Percentiles rank a stretch among this genome's conserved stretches.
phyloP scores from a whole-genome alignment of 1,140 invertebrate genomes.

The Meloidogyne exigua region DNA sequence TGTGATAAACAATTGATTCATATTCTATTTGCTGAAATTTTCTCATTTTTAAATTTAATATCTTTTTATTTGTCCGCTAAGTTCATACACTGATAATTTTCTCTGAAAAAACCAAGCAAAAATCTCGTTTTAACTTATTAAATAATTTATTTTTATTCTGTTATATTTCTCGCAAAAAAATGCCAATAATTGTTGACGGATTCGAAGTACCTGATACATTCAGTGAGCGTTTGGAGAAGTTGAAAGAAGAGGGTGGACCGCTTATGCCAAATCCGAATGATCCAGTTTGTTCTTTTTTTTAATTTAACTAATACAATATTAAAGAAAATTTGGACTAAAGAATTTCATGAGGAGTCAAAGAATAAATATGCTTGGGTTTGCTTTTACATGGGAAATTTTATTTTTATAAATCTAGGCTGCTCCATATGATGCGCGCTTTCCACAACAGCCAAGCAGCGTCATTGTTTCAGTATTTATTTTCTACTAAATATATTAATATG shows the following conservation, averaged over 20 bases:
- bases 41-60: background rate
- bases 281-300: constrained; percentile 49
- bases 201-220: constrained; percentile 46
- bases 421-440: constrained; percentile 91
- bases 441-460: constrained; percentile 82
- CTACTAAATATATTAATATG: background rate
- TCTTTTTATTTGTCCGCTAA: too few relatives aligned
- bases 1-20: too few relatives aligned
- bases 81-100: too few relatives aligned
- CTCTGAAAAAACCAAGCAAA: too few relatives aligned
- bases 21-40: too few relatives aligned
- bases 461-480: constrained; percentile 76
- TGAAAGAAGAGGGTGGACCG: constrained; percentile 23
- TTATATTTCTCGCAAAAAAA: background rate
- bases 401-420: constrained; percentile 71
- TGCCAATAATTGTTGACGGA: background rate
- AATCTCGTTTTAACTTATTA: too few relatives aligned
- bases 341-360: constrained; percentile 44
- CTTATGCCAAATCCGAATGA: constrained; percentile 58
- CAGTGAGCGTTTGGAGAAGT: constrained; percentile 47
- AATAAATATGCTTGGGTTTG: constrained; percentile 44
- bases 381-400: background rate
- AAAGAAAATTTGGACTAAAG: constrained; percentile 11
- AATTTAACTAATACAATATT: too few relatives aligned
- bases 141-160: too few relatives aligned